These are phyloP conservation scores for Caiman crocodilus DNA, from an alignment of 2,797 vertebrate genomes.

Conservation along the genomic window DNA sequence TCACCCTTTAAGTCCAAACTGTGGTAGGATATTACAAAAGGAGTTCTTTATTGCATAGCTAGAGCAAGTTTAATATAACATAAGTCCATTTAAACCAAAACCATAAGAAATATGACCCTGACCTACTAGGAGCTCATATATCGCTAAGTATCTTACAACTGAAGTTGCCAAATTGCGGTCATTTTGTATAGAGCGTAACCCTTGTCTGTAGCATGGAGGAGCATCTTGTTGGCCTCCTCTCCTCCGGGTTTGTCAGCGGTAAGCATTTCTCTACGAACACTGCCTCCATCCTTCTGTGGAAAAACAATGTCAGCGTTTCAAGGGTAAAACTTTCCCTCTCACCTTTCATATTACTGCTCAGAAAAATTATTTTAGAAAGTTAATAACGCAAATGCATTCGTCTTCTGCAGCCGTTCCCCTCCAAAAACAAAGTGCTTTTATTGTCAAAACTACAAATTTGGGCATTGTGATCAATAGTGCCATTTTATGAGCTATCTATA, in stretches of 20 bases:
- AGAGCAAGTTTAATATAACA: background rate
- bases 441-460: constrained; percentile 75
- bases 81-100: fast-evolving
- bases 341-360: background rate
- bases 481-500: constrained; percentile 58
- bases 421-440: constrained; percentile 75
- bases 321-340: constrained; percentile 43
- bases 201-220: background rate
- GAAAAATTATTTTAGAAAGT: constrained; percentile 45
- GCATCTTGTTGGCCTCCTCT: fast-evolving
- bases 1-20: background rate
- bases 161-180: fast-evolving
- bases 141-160: background rate
- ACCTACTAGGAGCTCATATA: background rate
- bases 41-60: background rate
- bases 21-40: background rate
- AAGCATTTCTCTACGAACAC: background rate
- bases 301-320: constrained; percentile 7
- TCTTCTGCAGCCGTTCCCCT: constrained; percentile 17
- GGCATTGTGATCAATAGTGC: constrained; percentile 64
- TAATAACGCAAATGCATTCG: constrained; percentile 46
- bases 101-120: fast-evolving
- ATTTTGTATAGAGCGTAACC: background rate
- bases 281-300: background rate
- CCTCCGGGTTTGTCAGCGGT: fast-evolving